Conservation (phyloP, 2,797 vertebrate genomes). For the Falco naumanni region DNA sequence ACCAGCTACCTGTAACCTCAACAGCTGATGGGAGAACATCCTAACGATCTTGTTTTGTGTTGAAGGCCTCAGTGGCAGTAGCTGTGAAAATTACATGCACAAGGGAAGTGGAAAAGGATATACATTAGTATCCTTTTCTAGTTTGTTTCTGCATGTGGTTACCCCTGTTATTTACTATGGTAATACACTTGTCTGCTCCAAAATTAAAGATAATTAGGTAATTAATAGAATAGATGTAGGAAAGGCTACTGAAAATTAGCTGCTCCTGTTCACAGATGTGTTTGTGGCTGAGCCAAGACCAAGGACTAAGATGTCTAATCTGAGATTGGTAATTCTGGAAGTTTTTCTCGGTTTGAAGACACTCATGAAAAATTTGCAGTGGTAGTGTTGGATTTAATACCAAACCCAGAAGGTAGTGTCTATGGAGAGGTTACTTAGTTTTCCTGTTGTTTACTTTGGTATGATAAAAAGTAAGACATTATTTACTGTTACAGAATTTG, state of each 20-base stretch:
- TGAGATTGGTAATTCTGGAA: not conserved
- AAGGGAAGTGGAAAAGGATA: not conserved
- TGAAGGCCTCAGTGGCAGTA: not conserved
- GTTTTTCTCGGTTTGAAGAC: not conserved
- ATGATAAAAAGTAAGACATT: not conserved
- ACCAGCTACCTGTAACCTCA: fast-evolving
- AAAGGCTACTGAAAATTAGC: not conserved
- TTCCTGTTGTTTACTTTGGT: not conserved
- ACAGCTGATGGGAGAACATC: not conserved
- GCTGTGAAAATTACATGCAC: not conserved
- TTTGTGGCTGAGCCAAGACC: not conserved
- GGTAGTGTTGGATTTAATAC: not conserved
- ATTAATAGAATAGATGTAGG: slow-evolving; percentile 2
- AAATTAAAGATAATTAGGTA: slow-evolving; percentile 16
- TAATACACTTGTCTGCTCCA: not conserved
- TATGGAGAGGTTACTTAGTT: not conserved
- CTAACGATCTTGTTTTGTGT: fast-evolving
- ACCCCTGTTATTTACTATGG: not conserved
- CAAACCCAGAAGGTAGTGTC: not conserved
- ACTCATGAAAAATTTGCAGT: not conserved
- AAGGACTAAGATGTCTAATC: not conserved
- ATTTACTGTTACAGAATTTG: not conserved
- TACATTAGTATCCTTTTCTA: not conserved
- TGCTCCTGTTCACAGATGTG: not conserved
- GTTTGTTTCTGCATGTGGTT: not conserved